Percentiles rank a stretch among this genome's conserved stretches.
Conservation (phyloP, 2,888 invertebrate genomes). For the Rapana venosa region DNA sequence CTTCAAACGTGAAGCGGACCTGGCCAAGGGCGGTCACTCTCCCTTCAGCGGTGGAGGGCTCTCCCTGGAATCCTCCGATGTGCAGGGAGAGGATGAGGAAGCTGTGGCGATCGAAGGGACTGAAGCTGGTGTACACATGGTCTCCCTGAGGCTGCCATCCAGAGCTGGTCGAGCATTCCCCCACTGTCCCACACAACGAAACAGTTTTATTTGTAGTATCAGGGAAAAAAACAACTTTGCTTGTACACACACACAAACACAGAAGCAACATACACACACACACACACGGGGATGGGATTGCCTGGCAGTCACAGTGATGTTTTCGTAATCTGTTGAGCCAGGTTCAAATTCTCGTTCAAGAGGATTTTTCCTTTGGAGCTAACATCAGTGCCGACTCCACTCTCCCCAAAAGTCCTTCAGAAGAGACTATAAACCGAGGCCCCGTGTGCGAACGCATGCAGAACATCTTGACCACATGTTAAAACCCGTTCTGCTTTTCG, state of each 20-base stretch:
- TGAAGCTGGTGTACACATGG: slow-evolving; percentile 80
- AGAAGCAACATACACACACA: background rate
- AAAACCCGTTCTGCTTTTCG: too few species aligned
- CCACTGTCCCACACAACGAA: slow-evolving; percentile 45
- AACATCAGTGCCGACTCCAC: too few species aligned
- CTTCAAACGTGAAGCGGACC: slow-evolving; percentile 81
- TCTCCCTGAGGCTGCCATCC: slow-evolving; percentile 81
- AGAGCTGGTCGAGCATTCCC: slow-evolving; percentile 75
- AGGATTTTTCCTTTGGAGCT: too few species aligned
- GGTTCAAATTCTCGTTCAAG: too few species aligned
- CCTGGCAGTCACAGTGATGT: too few species aligned
- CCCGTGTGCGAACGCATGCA: too few species aligned
- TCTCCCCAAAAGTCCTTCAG: too few species aligned
- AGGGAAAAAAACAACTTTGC: background rate
- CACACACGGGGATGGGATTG: too few species aligned
- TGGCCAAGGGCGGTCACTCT: slow-evolving; percentile 78
- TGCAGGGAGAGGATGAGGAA: slow-evolving; percentile 80
- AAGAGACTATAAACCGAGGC: too few species aligned
- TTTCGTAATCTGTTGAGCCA: too few species aligned
- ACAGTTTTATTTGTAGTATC: background rate
- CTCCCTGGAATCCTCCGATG: slow-evolving; percentile 79
- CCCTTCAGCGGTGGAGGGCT: slow-evolving; percentile 76
- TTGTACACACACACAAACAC: background rate
- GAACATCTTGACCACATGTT: too few species aligned
- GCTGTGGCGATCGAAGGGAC: slow-evolving; percentile 79